These are phyloP conservation scores for Gobio occitaniae DNA, from an alignment of 2,797 vertebrate species.

Conservation along the genomic window DNA sequence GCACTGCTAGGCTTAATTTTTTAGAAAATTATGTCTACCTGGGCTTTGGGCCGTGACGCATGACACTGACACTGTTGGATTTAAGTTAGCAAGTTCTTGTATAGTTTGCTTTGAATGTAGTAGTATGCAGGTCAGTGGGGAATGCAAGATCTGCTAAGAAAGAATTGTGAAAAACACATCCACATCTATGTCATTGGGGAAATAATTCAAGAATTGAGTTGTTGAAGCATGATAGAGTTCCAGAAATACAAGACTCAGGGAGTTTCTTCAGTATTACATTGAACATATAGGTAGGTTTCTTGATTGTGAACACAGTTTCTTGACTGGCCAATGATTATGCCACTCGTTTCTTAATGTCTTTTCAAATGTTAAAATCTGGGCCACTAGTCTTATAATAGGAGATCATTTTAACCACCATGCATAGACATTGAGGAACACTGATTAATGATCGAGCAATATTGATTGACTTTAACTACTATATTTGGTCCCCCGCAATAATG, in stretches of 20 bases:
- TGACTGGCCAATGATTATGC: not conserved
- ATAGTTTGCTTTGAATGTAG: not conserved
- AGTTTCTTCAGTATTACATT: slow-evolving; percentile 3
- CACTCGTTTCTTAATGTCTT: not conserved
- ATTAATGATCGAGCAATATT: no score
- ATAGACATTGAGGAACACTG: not conserved
- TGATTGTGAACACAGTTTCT: not conserved
- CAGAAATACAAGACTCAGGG: not conserved
- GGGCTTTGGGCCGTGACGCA: not conserved
- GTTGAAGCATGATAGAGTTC: not conserved
- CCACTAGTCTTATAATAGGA: not conserved
- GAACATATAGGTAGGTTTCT: slow-evolving; percentile 3
- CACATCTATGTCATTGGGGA: slow-evolving; percentile 28
- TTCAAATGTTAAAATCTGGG: not conserved
- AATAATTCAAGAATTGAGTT: not conserved
- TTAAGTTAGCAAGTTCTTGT: not conserved
- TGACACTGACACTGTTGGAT: not conserved
- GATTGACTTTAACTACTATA: not conserved
- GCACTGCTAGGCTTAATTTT: not conserved
- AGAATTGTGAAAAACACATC: not conserved
- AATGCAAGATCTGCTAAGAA: slow-evolving; percentile 2
- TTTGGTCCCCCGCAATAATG: not conserved
- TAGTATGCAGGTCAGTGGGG: not conserved
- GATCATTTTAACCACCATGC: not conserved
- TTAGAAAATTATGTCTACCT: not conserved